Conservation (phyloP, 2,888 invertebrate species). For the Lottia gigantea region DNA sequence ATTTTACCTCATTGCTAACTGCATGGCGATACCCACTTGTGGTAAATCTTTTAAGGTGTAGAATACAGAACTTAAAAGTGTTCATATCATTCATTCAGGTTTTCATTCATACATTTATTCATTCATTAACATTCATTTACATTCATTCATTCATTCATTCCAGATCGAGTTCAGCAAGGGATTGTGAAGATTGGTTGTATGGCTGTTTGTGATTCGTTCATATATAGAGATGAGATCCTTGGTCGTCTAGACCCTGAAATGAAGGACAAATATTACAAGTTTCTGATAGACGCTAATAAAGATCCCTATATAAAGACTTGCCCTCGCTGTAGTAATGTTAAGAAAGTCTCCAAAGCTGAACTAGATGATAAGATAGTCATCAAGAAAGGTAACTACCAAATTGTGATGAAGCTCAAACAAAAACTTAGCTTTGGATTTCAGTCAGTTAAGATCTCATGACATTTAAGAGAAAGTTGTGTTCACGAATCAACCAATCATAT, state of each 20-base stretch:
- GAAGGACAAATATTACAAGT: conserved; percentile 62
- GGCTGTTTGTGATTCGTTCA: conserved; percentile 51
- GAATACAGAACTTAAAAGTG: neutral
- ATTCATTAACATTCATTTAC: neutral
- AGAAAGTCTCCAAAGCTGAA: conserved; percentile 18
- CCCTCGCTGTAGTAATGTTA: conserved; percentile 64
- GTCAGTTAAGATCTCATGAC: too few relatives aligned
- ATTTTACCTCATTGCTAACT: too few relatives aligned
- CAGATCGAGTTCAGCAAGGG: conserved; percentile 56
- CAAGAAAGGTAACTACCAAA: conserved; percentile 1
- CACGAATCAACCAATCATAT: too few relatives aligned
- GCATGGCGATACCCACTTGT: too few relatives aligned
- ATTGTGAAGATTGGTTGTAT: conserved; percentile 64
- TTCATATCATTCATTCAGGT: neutral
- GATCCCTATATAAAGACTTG: conserved; percentile 67
- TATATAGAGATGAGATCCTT: conserved; percentile 65
- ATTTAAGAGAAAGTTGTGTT: too few relatives aligned
- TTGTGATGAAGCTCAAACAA: too few relatives aligned
- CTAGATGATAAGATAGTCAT: neutral
- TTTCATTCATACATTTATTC: neutral
- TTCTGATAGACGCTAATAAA: conserved; percentile 64
- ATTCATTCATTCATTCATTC: conserved; percentile 1
- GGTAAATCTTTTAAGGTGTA: too few relatives aligned
- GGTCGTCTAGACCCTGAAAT: conserved; percentile 49
- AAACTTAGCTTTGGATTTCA: too few relatives aligned